Percentiles rank a stretch among this genome's conserved stretches.
These are phyloP conservation scores for Xestobium rufovillosum DNA, from an alignment of 2,888 invertebrate genomes.

Conservation along the genomic window DNA sequence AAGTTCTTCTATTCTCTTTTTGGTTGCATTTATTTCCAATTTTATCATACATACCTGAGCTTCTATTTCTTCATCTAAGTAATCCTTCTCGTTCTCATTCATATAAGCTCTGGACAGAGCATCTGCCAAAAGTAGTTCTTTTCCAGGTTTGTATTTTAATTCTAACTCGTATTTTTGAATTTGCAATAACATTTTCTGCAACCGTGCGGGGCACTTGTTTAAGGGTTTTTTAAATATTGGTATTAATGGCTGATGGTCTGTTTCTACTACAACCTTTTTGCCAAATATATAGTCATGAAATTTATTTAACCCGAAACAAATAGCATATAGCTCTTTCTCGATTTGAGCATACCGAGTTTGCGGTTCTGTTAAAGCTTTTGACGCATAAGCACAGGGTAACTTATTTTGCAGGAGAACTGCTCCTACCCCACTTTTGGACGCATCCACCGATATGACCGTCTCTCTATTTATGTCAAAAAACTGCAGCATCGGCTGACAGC, in stretches of 20 bases:
- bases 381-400: conserved; percentile 10
- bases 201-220: conserved; percentile 12
- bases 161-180: conserved; percentile 15
- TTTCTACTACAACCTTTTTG: conserved; percentile 10
- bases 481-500: conserved; percentile 9
- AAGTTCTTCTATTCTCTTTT: conserved; percentile 11
- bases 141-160: conserved; percentile 12
- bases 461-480: conserved; percentile 10
- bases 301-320: conserved; percentile 8
- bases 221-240: conserved; percentile 12
- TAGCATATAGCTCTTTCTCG: conserved; percentile 9
- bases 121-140: conserved; percentile 15
- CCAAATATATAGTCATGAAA: conserved; percentile 12
- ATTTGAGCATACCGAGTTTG: conserved; percentile 13
- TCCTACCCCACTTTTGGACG: conserved; percentile 15
- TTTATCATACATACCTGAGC: conserved; percentile 10
- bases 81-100: conserved; percentile 4
- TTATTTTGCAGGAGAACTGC: conserved; percentile 15
- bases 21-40: conserved; percentile 11
- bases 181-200: conserved; percentile 24
- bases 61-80: conserved; percentile 10
- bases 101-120: conserved; percentile 11
- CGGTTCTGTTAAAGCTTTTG: conserved; percentile 10
- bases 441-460: conserved; percentile 10
- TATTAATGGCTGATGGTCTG: conserved; percentile 11